phyloP scores from a whole-genome alignment of 2,797 vertebrate species.

The Manis crassicaudata region DNA sequence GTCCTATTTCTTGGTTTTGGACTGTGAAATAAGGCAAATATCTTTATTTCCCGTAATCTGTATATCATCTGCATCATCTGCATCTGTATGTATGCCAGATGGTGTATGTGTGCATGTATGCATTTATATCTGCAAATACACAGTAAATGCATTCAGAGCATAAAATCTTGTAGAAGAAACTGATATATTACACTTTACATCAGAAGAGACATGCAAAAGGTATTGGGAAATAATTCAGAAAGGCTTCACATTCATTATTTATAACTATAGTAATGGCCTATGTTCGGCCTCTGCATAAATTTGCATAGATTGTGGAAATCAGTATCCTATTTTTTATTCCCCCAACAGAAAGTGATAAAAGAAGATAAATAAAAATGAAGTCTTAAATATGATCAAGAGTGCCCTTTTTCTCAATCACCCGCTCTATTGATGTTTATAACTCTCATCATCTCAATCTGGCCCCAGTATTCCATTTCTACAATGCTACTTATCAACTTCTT shows the following conservation, averaged over 20 bases:
- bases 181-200: background rate
- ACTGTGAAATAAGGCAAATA: background rate
- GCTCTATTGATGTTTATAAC: background rate
- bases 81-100: background rate
- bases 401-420: background rate
- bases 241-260: background rate
- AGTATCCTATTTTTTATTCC: background rate
- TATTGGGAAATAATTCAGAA: background rate
- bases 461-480: background rate
- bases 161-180: background rate
- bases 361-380: conserved; percentile 19
- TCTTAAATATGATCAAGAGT: background rate
- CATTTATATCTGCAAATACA: background rate
- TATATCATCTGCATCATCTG: background rate
- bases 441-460: background rate
- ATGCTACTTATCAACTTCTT: background rate
- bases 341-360: background rate
- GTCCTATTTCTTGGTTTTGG: background rate
- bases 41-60: background rate
- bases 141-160: background rate
- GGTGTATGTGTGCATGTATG: accelerated
- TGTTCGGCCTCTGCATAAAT: background rate
- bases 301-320: background rate
- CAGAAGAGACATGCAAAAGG: background rate
- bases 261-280: background rate